A percentile compares a stretch with the other conserved stretches of the same genome.
Evolutionary conservation across 2,797 vertebrate genomes (phyloP).

Genomic region (Xyrichtys novacula): DNA sequence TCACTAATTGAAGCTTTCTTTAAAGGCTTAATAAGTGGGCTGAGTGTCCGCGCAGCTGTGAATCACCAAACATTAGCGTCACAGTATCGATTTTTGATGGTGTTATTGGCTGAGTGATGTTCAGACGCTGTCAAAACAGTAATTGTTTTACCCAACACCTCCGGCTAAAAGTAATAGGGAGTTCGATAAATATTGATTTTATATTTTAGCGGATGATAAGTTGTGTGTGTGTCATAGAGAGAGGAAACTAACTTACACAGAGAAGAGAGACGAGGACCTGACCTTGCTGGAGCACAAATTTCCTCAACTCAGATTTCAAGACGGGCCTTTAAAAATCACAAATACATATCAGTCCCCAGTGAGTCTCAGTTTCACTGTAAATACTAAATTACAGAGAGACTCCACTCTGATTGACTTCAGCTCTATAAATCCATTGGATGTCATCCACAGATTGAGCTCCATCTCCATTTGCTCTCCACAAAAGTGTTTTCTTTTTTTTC

Average conservation of each 20-base stretch:
- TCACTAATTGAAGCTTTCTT: constrained; percentile 51
- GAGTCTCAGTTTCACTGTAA: too few species aligned
- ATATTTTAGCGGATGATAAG: constrained; percentile 39
- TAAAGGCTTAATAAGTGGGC: constrained; percentile 56
- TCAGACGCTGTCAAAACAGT: constrained; percentile 51
- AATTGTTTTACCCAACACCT: constrained; percentile 40
- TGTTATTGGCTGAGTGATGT: constrained; percentile 47
- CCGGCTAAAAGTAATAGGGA: constrained; percentile 11
- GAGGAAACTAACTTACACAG: constrained; percentile 3
- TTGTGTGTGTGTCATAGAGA: constrained; percentile 12
- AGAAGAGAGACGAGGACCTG: not conserved
- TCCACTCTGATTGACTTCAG: too few species aligned
- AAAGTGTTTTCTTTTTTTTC: too few species aligned
- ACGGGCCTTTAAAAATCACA: not conserved
- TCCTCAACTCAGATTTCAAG: constrained; percentile 4
- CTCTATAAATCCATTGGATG: too few species aligned
- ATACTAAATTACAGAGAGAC: too few species aligned
- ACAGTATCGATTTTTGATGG: constrained; percentile 50
- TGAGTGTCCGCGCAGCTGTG: constrained; percentile 38
- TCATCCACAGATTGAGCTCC: too few species aligned
- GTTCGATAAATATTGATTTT: constrained; percentile 42
- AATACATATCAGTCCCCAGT: too few species aligned
- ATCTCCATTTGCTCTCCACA: too few species aligned
- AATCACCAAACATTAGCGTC: constrained; percentile 42
- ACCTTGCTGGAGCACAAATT: constrained; percentile 3